These are phyloP conservation scores for Holothuria leucospilota DNA, from an alignment of 53 echinoderm and acorn worm genomes.

Conservation along the genomic window DNA sequence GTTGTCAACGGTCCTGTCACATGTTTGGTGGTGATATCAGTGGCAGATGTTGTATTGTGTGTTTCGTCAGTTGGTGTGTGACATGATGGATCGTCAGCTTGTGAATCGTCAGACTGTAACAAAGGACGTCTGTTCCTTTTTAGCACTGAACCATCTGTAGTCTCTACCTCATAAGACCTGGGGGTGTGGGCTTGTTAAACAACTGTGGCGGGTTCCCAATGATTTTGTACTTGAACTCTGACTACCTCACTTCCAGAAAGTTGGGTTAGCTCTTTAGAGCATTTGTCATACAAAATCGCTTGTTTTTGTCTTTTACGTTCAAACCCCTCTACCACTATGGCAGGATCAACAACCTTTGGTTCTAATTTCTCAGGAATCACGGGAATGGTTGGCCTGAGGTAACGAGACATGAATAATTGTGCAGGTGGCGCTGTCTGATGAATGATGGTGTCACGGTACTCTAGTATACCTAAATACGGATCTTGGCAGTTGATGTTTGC, in stretches of 20 bases:
- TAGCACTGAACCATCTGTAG: not conserved
- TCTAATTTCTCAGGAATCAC: not conserved
- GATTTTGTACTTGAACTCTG: conserved; percentile 1
- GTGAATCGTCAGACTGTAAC: not conserved
- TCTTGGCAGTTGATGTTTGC: conserved; percentile 18
- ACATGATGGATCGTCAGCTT: not conserved
- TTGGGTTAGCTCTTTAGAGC: not conserved
- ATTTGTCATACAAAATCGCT: not conserved
- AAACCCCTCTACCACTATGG: too few species aligned
- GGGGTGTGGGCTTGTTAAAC: not conserved
- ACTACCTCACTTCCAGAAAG: not conserved
- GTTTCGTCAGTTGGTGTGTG: not conserved
- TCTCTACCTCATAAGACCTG: conserved; percentile 3
- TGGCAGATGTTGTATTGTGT: not conserved
- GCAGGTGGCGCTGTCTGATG: conserved; percentile 24
- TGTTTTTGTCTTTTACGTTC: too few species aligned
- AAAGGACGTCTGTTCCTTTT: conserved; percentile 17
- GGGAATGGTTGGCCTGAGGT: conserved; percentile 16
- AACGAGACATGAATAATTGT: conserved; percentile 29
- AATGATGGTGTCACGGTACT: conserved; percentile 24
- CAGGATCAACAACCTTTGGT: conserved; percentile 23
- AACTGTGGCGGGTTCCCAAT: conserved; percentile 20
- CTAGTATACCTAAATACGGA: conserved; percentile 43
- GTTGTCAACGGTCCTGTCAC: not conserved
- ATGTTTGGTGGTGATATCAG: not conserved